Evolutionary conservation across 2,113 vertebrate genomes (phyloP).

Genomic region (Emydura subglobosa): DNA sequence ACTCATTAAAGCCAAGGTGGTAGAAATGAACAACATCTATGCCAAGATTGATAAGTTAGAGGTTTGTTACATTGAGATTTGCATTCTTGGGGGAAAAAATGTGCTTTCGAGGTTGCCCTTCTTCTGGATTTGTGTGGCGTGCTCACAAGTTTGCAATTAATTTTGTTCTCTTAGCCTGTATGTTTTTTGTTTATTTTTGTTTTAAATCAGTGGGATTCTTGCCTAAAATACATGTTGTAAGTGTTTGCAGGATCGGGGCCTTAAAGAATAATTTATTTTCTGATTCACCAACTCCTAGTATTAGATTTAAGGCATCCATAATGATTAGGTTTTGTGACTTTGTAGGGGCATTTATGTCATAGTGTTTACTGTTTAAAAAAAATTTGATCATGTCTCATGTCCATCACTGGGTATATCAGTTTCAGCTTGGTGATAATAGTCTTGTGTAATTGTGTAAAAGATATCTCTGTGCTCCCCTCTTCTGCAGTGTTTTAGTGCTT

Average conservation of each 20-base stretch:
- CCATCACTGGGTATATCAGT: not conserved
- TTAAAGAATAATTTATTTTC: constrained; percentile 6
- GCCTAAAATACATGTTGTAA: not conserved
- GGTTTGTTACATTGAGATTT: constrained; percentile 54
- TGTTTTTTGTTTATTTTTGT: not conserved
- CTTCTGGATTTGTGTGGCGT: not conserved
- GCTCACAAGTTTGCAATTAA: not conserved
- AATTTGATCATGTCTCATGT: not conserved
- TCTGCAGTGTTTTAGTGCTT: not conserved
- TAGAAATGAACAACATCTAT: constrained; percentile 68
- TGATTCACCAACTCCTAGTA: not conserved
- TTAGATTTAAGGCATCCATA: not conserved
- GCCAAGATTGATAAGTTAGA: constrained; percentile 66
- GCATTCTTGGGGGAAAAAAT: not conserved
- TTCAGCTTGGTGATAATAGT: not conserved
- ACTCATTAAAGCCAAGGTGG: constrained; percentile 51
- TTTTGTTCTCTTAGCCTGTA: not conserved
- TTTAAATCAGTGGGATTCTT: not conserved
- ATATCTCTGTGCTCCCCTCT: not conserved
- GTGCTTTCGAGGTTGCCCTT: not conserved
- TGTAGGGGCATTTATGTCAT: not conserved
- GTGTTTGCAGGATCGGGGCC: not conserved
- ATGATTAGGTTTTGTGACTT: not conserved
- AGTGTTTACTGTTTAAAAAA: not conserved
- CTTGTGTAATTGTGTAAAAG: not conserved